phyloP scores from a whole-genome alignment of 1,140 invertebrate species.

The Gonatopus flavifemur region DNA sequence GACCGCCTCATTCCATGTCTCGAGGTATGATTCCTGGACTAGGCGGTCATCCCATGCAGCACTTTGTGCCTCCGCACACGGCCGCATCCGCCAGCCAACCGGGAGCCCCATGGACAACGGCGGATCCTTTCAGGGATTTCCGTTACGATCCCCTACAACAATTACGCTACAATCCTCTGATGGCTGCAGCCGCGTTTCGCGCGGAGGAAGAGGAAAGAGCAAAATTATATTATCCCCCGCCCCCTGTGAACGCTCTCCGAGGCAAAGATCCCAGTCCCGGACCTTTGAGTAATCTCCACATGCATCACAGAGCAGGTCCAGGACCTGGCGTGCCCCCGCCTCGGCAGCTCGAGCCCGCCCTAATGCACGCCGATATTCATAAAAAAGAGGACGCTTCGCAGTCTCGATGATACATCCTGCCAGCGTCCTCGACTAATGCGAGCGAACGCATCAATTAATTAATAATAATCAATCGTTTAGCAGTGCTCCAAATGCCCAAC shows the following conservation, averaged over 20 bases:
- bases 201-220: constrained; percentile 73
- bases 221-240: constrained; percentile 68
- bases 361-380: constrained; percentile 55
- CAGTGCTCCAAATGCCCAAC: constrained; percentile 3
- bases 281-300: constrained; percentile 56
- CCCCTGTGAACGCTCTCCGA: constrained; percentile 57
- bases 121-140: constrained; percentile 69
- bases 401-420: constrained; percentile 55
- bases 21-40: constrained; percentile 58
- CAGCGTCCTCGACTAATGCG: constrained; percentile 25
- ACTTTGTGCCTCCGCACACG: constrained; percentile 58
- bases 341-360: constrained; percentile 38
- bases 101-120: constrained; percentile 63
- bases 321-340: constrained; percentile 41
- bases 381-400: constrained; percentile 58
- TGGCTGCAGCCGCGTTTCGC: constrained; percentile 69
- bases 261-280: constrained; percentile 67
- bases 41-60: constrained; percentile 59
- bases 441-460: constrained; percentile 26
- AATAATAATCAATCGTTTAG: neutral
- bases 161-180: constrained; percentile 70
- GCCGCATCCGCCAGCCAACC: constrained; percentile 49
- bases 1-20: constrained; percentile 52
- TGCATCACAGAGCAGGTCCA: constrained; percentile 54
- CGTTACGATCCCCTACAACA: constrained; percentile 67